These are phyloP conservation scores for Ciconia maguari DNA, from an alignment of 2,113 vertebrate species.

Conservation along the genomic window DNA sequence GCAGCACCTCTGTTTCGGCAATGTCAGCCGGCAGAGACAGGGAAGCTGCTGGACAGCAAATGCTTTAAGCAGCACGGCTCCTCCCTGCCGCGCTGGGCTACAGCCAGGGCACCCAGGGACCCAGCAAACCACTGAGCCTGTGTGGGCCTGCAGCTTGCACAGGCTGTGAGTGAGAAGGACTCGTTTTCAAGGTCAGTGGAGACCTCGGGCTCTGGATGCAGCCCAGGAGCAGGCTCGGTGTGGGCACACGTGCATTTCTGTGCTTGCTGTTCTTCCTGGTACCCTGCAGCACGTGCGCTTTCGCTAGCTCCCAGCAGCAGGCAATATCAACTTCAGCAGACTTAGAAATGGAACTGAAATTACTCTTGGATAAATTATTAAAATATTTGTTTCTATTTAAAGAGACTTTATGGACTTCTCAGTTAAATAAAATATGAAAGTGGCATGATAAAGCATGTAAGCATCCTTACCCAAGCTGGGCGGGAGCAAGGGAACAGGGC, in stretches of 20 bases:
- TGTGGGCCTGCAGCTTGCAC: not conserved
- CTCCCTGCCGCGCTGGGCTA: fast-evolving
- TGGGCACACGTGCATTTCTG: fast-evolving
- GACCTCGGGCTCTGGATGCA: not conserved
- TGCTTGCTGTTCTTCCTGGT: not conserved
- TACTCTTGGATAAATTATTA: slow-evolving; percentile 57
- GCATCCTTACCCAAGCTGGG: not conserved
- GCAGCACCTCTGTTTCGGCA: not conserved
- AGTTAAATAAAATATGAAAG: slow-evolving; percentile 56
- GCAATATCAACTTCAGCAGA: not conserved
- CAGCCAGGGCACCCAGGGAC: not conserved
- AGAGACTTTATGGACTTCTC: not conserved
- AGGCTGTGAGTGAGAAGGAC: not conserved
- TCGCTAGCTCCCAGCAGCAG: not conserved
- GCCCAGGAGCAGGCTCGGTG: not conserved
- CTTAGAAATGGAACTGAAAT: not conserved
- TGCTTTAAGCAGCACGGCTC: not conserved
- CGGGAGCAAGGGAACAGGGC: not conserved
- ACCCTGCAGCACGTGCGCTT: not conserved
- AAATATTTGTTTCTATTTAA: slow-evolving; percentile 65
- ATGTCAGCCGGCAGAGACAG: not conserved
- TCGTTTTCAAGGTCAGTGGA: not conserved
- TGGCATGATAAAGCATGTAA: slow-evolving; percentile 1
- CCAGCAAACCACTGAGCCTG: too few relatives aligned
- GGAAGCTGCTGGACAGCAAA: not conserved